phyloP scores from a whole-genome alignment of 2,113 vertebrate species.

The Sus scrofa region T2T-Sscrofa CM000820.6:108785501-108786000 shows the following conservation, averaged over 20 bases:
- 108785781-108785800: slow-evolving; percentile 30
- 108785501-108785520: slow-evolving; percentile 65
- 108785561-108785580: slow-evolving; percentile 70
- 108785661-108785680: not conserved
- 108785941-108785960: not conserved
- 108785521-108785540: slow-evolving; percentile 46
- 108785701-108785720: slow-evolving; percentile 22
- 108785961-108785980: not conserved
- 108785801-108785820: slow-evolving; percentile 6
- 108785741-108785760: slow-evolving; percentile 1
- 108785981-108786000: not conserved
- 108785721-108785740: slow-evolving; percentile 35
- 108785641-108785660: not conserved
- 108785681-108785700: slow-evolving; percentile 33
- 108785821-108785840: slow-evolving; percentile 31
- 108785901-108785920: not conserved
- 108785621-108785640: slow-evolving; percentile 13
- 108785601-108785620: slow-evolving; percentile 60
- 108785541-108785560: slow-evolving; percentile 69
- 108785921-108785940: not conserved
- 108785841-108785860: not conserved
- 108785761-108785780: slow-evolving; percentile 1
- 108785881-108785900: not conserved
- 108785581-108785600: slow-evolving; percentile 65
- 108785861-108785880: not conserved